Percentiles rank a stretch among this genome's conserved stretches.
Conservation (phyloP, 2,888 invertebrate species). For the Drosophila heteroneura region DNA sequence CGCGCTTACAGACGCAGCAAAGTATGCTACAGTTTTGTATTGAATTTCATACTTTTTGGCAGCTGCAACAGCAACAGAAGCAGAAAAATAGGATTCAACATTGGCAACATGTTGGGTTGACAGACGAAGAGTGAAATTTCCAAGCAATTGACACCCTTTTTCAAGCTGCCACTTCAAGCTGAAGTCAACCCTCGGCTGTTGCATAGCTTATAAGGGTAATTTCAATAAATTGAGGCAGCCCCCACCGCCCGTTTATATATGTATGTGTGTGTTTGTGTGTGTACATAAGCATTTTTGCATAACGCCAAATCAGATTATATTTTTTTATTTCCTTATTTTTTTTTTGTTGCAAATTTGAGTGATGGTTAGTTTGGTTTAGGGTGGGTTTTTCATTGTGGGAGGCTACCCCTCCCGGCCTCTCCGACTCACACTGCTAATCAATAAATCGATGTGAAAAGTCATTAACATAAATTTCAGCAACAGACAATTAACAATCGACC, state of each 20-base stretch:
- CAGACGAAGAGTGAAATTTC: conserved; percentile 60
- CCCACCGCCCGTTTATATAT: conserved; percentile 5
- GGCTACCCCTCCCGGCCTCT: neutral
- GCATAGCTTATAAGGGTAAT: conserved; percentile 72
- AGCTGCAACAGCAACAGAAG: conserved; percentile 40
- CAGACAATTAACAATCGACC: conserved; percentile 78
- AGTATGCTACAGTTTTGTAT: conserved; percentile 47
- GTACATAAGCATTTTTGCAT: conserved; percentile 61
- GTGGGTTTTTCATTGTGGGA: conserved; percentile 21
- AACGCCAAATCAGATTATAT: conserved; percentile 69
- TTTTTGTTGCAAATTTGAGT: conserved; percentile 31
- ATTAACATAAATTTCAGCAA: conserved; percentile 72
- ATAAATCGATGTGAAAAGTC: conserved; percentile 75
- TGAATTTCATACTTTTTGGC: conserved; percentile 66
- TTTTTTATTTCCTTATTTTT: conserved; percentile 14
- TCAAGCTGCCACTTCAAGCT: conserved; percentile 56
- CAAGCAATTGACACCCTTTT: conserved; percentile 80
- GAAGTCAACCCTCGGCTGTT: conserved; percentile 56
- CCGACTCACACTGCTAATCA: conserved; percentile 46
- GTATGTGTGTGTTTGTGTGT: neutral
- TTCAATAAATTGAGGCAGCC: conserved; percentile 69
- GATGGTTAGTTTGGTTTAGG: conserved; percentile 39
- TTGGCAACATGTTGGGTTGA: conserved; percentile 83
- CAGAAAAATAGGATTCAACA: conserved; percentile 42
- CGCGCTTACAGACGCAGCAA: conserved; percentile 17